Percentiles rank a stretch among this genome's conserved stretches.
Evolutionary conservation across 2,888 invertebrate species (phyloP).

Genomic region (Craniophora ligustri): DNA sequence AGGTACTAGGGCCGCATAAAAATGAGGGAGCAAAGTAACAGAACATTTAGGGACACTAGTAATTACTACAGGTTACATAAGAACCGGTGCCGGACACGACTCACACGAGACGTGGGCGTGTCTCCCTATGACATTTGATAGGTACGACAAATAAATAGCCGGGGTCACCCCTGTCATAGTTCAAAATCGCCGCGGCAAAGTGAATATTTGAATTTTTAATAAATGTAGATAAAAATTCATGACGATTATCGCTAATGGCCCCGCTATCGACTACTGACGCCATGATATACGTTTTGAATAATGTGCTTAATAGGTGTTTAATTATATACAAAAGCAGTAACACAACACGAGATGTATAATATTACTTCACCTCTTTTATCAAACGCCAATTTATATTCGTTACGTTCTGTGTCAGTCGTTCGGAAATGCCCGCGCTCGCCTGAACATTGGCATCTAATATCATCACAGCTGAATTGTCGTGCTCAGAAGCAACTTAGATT

Average conservation of each 20-base stretch:
- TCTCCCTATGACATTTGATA: slow-evolving; percentile 42
- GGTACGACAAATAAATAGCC: slow-evolving; percentile 37
- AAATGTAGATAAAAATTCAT: slow-evolving; percentile 24
- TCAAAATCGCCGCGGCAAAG: slow-evolving; percentile 41
- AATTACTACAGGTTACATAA: slow-evolving; percentile 40
- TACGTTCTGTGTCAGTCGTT: no score
- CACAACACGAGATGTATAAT: not conserved
- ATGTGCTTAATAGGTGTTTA: slow-evolving; percentile 6
- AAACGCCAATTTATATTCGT: not conserved
- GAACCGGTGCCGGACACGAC: slow-evolving; percentile 34
- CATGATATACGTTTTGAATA: slow-evolving; percentile 17
- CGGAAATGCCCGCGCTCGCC: not conserved
- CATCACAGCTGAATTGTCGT: not conserved
- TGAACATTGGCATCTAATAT: not conserved
- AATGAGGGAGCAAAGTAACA: not conserved
- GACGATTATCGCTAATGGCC: slow-evolving; percentile 25
- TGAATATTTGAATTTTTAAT: slow-evolving; percentile 43
- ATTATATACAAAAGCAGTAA: not conserved
- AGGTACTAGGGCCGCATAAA: slow-evolving; percentile 20
- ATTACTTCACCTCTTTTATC: not conserved
- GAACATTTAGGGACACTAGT: slow-evolving; percentile 9
- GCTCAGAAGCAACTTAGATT: not conserved
- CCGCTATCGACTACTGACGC: slow-evolving; percentile 22
- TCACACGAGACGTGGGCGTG: slow-evolving; percentile 48
- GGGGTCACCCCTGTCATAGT: slow-evolving; percentile 45